Conservation (phyloP, 2,888 invertebrate genomes). For the Polyploca ridens region DNA sequence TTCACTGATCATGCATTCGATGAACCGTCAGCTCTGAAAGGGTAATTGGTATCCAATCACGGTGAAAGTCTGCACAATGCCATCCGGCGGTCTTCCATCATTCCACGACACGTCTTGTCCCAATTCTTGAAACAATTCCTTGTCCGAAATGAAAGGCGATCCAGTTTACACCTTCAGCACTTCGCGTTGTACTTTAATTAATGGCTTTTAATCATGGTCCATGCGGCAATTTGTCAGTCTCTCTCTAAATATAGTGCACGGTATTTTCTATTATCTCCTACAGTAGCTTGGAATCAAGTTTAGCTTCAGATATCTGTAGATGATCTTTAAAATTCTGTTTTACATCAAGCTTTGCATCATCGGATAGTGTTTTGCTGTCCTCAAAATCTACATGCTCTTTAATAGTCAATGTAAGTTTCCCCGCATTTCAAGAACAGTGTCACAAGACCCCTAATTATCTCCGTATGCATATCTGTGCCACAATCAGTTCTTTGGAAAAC, state of each 20-base stretch:
- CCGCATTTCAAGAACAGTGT: neutral
- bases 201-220: slow-evolving; percentile 37
- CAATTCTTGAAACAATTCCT: slow-evolving; percentile 33
- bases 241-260: slow-evolving; percentile 22
- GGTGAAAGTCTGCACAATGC: slow-evolving; percentile 60
- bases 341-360: neutral
- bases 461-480: slow-evolving; percentile 2
- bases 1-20: slow-evolving; percentile 45
- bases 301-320: neutral
- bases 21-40: slow-evolving; percentile 43
- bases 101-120: slow-evolving; percentile 47
- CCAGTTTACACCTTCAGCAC: slow-evolving; percentile 35
- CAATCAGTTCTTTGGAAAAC: neutral
- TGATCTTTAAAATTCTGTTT: neutral
- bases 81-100: slow-evolving; percentile 45
- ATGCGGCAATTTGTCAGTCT: slow-evolving; percentile 19
- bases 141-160: slow-evolving; percentile 39
- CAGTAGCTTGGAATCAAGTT: neutral
- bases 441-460: slow-evolving; percentile 5
- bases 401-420: neutral
- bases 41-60: slow-evolving; percentile 66
- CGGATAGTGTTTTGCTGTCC: neutral
- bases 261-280: neutral
- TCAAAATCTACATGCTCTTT: neutral
- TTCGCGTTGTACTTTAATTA: slow-evolving; percentile 31